Base-by-base conservation (phyloP, 2,888 invertebrate genomes). In the Drosophila setosimentum region DNA sequence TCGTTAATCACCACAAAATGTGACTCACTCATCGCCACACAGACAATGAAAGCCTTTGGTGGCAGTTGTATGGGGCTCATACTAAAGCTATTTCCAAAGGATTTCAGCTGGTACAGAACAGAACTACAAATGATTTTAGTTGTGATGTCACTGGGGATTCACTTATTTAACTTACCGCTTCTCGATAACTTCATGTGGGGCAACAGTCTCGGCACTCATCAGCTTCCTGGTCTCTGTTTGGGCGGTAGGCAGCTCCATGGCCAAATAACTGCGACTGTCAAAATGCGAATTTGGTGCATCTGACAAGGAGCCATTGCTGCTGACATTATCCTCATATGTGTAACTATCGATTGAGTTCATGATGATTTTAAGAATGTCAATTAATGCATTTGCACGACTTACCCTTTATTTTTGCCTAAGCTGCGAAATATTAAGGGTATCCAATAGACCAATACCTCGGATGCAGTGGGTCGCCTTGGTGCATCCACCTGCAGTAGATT, bases 401-500 rank as follows among this genome's bases (percentile, higher is more conserved):
- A 93, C 92, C 93, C 93, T 66, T 92, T 92, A 60, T 93, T 91
- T 71, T 93, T 93, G 42, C 92, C 92, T 2, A 93, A 82, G 76
- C 91, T 92, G 18, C 92, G 89, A 80, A 93, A 92, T 71, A 94
- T 93, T 49, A 94, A 88, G 1, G 95, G 95, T 68, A 95, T 93
- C 89, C 94, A 93, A 50, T 93, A 92, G 61, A 95, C 94, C 61
- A 95, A 91, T 5, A 96, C 94, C 83, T 95, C 94, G 37, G 93
- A 93, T 1, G 96, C 95, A 2, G 95, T 94, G 0, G 96, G 96
- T 63, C 96, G 92, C 30, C 94, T 92, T 30, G 94, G 92, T 0
- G 95, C 95, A 79, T 96, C 95, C 66, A 92, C 92, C 88, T 96
- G 95, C 24, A 96, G 93, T 83, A 96, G 93, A 78, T 95, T 94